Evolutionary conservation across 2,113 vertebrate genomes (phyloP).

Genomic region (Corythaixoides concolor): DNA sequence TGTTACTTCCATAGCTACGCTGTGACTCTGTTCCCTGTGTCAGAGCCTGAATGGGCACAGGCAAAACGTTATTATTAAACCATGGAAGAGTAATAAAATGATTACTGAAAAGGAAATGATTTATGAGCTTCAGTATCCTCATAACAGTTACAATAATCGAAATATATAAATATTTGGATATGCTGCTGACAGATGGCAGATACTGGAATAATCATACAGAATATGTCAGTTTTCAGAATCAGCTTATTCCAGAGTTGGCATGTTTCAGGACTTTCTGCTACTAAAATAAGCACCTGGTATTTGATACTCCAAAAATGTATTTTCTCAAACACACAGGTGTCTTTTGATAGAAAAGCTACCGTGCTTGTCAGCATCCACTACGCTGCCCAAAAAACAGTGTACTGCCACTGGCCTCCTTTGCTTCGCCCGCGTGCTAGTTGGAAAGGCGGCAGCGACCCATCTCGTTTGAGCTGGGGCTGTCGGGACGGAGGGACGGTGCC

Average conservation of each 20-base stretch:
- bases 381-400: not conserved
- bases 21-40: not conserved
- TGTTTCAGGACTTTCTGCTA: conserved; percentile 36
- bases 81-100: not conserved
- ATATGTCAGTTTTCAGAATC: conserved; percentile 39
- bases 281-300: conserved; percentile 56
- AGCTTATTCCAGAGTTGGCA: conserved; percentile 42
- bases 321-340: conserved; percentile 47
- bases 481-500: not conserved
- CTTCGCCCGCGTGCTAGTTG: fast-evolving
- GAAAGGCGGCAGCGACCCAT: not conserved
- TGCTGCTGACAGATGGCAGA: conserved; percentile 45
- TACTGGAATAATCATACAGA: conserved; percentile 53
- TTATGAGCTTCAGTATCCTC: conserved; percentile 15
- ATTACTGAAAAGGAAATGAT: conserved; percentile 5
- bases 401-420: not conserved
- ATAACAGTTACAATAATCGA: conserved; percentile 28
- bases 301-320: conserved; percentile 51
- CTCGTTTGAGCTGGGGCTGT: not conserved
- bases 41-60: not conserved
- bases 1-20: not conserved
- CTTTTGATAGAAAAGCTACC: conserved; percentile 51
- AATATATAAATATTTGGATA: conserved; percentile 67
- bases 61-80: not conserved
- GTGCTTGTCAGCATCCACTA: conserved; percentile 4